These are phyloP conservation scores for Atta cephalotes DNA, from an alignment of 1,140 invertebrate species.

Conservation along the genomic window DNA sequence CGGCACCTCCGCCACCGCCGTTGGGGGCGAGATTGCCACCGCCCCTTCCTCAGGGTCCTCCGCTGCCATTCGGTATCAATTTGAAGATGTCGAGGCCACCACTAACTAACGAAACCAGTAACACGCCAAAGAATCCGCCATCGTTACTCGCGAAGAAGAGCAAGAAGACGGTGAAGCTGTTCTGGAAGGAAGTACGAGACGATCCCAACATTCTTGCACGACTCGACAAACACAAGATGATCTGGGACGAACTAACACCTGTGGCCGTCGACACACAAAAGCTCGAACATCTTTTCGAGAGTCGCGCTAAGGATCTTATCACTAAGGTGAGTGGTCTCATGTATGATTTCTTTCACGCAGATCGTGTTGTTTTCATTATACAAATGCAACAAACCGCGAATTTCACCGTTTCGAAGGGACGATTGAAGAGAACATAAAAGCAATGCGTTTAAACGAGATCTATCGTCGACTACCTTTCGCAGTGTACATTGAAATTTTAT, in stretches of 20 bases:
- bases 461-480: not conserved
- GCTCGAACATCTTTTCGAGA: conserved; percentile 99
- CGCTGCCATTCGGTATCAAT: conserved; percentile 84
- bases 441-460: conserved; percentile 28
- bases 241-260: conserved; percentile 97
- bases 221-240: conserved; percentile 90
- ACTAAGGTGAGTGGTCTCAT: conserved; percentile 91
- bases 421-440: not conserved
- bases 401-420: not conserved
- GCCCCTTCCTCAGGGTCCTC: conserved; percentile 82
- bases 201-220: conserved; percentile 92
- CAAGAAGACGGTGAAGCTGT: conserved; percentile 99
- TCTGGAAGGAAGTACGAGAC: conserved; percentile 98
- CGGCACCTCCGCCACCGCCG: conserved; percentile 82
- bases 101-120: conserved; percentile 62
- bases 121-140: conserved; percentile 82
- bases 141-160: conserved; percentile 91
- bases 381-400: conserved; percentile 17
- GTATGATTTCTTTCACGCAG: not conserved
- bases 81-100: conserved; percentile 78
- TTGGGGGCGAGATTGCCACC: conserved; percentile 80
- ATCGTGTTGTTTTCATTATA: conserved; percentile 30
- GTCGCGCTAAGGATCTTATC: conserved; percentile 97
- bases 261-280: conserved; percentile 96
- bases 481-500: not conserved